Conservation (phyloP, 2,113 vertebrate species). For the Tragelaphus imberbis region DNA sequence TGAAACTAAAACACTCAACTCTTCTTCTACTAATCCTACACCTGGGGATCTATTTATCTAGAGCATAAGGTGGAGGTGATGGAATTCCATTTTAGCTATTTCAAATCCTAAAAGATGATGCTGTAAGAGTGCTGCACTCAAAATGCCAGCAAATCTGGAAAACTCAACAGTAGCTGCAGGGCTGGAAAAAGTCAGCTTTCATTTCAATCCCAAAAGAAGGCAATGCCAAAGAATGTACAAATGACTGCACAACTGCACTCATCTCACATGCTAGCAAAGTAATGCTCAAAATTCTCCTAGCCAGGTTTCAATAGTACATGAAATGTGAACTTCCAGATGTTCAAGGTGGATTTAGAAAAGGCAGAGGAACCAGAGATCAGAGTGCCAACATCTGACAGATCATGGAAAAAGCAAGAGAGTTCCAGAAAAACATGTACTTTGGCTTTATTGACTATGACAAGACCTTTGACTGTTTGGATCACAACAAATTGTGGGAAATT, state of each 20-base stretch:
- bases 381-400: not conserved
- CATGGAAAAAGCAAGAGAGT: not conserved
- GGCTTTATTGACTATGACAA: not conserved
- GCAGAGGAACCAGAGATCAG: not conserved
- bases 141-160: not conserved
- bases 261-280: not conserved
- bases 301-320: not conserved
- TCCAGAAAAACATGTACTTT: not conserved
- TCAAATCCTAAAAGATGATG: not conserved
- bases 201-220: not conserved
- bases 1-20: not conserved
- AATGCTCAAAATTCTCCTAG: not conserved
- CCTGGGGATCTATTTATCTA: not conserved
- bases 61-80: not conserved
- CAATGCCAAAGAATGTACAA: not conserved
- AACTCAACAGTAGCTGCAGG: rapidly evolving
- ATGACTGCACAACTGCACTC: not conserved
- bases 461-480: not conserved
- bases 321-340: not conserved
- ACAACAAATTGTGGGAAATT: not conserved
- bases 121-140: not conserved
- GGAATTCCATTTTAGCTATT: not conserved
- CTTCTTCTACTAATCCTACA: not conserved
- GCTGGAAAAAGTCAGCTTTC: not conserved
- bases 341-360: not conserved